These are phyloP conservation scores for Neosilurus mollespiculum DNA, from an alignment of 2,797 vertebrate genomes.

Conservation along the genomic window DNA sequence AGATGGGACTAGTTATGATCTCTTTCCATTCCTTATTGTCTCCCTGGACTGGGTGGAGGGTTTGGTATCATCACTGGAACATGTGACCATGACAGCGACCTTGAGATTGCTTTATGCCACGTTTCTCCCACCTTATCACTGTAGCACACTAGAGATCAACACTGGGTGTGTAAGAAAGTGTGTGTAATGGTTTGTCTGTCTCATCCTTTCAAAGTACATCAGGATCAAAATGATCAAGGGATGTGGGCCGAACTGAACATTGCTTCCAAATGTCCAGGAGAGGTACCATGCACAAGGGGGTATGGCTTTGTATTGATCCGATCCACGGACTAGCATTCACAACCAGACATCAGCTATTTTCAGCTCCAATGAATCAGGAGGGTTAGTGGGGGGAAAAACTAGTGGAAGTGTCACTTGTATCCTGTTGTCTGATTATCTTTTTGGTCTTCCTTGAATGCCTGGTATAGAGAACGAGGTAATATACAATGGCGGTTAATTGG, in stretches of 20 bases:
- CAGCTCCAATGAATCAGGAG: constrained; percentile 48
- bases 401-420: constrained; percentile 32
- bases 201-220: constrained; percentile 37
- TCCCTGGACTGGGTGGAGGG: constrained; percentile 42
- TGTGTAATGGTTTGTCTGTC: constrained; percentile 22
- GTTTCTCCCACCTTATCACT: constrained; percentile 58
- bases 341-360: constrained; percentile 39
- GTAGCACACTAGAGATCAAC: constrained; percentile 26
- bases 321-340: constrained; percentile 30
- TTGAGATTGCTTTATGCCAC: constrained; percentile 68
- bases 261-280: constrained; percentile 45
- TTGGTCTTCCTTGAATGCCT: constrained; percentile 15
- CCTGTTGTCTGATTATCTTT: constrained; percentile 46
- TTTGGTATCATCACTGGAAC: constrained; percentile 50
- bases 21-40: constrained; percentile 24
- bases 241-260: constrained; percentile 21
- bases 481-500: too few species aligned
- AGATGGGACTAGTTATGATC: too few species aligned
- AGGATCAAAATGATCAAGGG: constrained; percentile 30
- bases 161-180: neutral
- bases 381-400: too few species aligned
- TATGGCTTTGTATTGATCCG: constrained; percentile 49
- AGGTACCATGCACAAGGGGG: constrained; percentile 29
- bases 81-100: constrained; percentile 65
- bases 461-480: constrained; percentile 30